phyloP scores from a whole-genome alignment of 1,140 invertebrate genomes.

The Homarus americanus region DNA sequence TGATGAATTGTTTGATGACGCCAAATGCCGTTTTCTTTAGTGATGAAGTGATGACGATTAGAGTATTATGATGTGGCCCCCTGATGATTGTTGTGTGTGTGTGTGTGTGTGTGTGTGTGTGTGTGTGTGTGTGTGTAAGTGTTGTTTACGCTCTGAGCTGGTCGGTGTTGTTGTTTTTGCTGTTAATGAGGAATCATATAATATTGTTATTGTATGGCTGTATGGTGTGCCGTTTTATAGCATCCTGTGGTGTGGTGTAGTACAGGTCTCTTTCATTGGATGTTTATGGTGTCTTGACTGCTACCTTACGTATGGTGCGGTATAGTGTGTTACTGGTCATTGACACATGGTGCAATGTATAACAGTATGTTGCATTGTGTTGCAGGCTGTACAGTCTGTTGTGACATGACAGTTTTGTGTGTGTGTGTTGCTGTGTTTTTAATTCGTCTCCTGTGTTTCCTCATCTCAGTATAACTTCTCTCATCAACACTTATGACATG shows the following conservation, averaged over 20 bases:
- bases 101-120: neutral
- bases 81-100: neutral
- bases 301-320: neutral
- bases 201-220: neutral
- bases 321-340: neutral
- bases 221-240: neutral
- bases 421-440: neutral
- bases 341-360: neutral
- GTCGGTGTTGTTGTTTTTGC: too few species aligned
- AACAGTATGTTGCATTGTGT: neutral
- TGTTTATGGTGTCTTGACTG: neutral
- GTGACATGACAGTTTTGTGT: neutral
- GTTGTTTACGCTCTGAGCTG: too few species aligned
- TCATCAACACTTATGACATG: too few species aligned
- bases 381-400: neutral
- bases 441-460: too few species aligned
- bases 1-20: too few species aligned
- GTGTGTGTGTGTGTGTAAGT: neutral
- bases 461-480: too few species aligned
- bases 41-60: too few species aligned
- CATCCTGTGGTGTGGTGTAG: neutral
- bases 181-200: neutral
- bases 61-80: neutral
- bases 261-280: too few species aligned
- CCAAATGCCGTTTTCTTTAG: too few species aligned